Evolutionary conservation across 1,140 invertebrate genomes (phyloP).

Genomic region (Elysia chlorotica): DNA sequence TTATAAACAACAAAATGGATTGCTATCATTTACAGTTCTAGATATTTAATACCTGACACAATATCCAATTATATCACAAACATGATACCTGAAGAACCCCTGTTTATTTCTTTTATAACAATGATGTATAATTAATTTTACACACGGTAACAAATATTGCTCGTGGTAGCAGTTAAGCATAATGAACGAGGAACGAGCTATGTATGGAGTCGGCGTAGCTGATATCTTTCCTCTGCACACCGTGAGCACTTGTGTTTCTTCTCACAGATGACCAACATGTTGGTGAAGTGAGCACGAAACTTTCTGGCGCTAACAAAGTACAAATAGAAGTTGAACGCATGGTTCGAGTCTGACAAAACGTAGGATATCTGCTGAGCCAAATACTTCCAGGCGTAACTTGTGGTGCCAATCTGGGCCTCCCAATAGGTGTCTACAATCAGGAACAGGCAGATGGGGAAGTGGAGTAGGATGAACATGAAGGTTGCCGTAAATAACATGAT

Average conservation of each 20-base stretch:
- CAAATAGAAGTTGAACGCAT: constrained; percentile 51
- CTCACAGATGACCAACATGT: constrained; percentile 10
- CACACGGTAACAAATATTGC: too few relatives aligned
- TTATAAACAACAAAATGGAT: too few relatives aligned
- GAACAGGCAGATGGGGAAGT: constrained; percentile 45
- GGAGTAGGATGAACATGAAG: constrained; percentile 37
- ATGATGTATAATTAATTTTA: too few relatives aligned
- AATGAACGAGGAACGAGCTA: too few relatives aligned
- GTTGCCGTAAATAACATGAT: constrained; percentile 43
- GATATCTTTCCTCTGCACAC: too few relatives aligned
- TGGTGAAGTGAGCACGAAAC: constrained; percentile 32
- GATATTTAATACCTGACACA: too few relatives aligned
- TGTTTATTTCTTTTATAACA: too few relatives aligned
- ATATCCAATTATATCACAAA: too few relatives aligned
- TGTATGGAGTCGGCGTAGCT: too few relatives aligned
- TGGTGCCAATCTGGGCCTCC: not conserved
- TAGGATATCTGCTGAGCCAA: constrained; percentile 35
- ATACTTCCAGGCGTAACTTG: constrained; percentile 10
- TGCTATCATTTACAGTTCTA: too few relatives aligned
- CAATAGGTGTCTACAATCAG: constrained; percentile 30
- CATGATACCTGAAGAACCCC: too few relatives aligned
- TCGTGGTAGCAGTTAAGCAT: too few relatives aligned
- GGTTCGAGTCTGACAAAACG: constrained; percentile 42
- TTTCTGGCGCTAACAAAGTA: constrained; percentile 47
- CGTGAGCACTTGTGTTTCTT: not conserved